A percentile compares a stretch with the other conserved stretches of the same genome.
phyloP scores from a whole-genome alignment of 92 coral and sea anemone genomes.

The Pocillopora meandrina region DNA sequence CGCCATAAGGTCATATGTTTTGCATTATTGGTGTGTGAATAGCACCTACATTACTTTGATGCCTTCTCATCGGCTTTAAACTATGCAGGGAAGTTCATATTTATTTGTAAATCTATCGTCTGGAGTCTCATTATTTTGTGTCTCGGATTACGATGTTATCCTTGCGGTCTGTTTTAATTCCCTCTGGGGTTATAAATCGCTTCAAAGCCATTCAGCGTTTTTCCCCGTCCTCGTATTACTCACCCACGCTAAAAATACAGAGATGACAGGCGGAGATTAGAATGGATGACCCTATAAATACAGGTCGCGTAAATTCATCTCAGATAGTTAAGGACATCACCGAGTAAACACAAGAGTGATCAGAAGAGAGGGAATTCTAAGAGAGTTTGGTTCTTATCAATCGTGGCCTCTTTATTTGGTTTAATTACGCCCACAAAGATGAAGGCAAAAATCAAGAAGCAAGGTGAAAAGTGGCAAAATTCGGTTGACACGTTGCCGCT shows the following conservation, averaged over 20 bases:
- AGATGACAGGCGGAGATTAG: slow-evolving; percentile 34
- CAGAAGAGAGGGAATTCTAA: neutral
- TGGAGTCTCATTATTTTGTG: neutral
- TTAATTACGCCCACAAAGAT: slow-evolving; percentile 3
- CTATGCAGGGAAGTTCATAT: slow-evolving; percentile 13
- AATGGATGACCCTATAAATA: slow-evolving; percentile 28
- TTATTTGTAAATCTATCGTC: neutral
- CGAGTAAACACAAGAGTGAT: neutral
- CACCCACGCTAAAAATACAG: slow-evolving; percentile 55
- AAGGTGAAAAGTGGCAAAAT: slow-evolving; percentile 48
- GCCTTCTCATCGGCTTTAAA: neutral
- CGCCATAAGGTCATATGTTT: slow-evolving; percentile 6
- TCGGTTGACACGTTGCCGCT: slow-evolving; percentile 62
- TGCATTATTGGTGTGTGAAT: neutral
- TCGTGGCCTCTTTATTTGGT: slow-evolving; percentile 23
- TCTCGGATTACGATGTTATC: neutral
- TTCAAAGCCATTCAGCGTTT: slow-evolving; percentile 24
- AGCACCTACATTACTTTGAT: neutral
- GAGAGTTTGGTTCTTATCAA: slow-evolving; percentile 1
- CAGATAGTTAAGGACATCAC: neutral
- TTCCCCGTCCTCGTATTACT: slow-evolving; percentile 16
- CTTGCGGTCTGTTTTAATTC: slow-evolving; percentile 4
- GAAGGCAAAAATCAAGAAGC: slow-evolving; percentile 28
- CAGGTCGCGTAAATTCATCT: neutral
- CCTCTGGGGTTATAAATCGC: neutral